Evolutionary conservation across 1,140 invertebrate species (phyloP).

Genomic region (Daktulosphaira vitifoliae): DNA sequence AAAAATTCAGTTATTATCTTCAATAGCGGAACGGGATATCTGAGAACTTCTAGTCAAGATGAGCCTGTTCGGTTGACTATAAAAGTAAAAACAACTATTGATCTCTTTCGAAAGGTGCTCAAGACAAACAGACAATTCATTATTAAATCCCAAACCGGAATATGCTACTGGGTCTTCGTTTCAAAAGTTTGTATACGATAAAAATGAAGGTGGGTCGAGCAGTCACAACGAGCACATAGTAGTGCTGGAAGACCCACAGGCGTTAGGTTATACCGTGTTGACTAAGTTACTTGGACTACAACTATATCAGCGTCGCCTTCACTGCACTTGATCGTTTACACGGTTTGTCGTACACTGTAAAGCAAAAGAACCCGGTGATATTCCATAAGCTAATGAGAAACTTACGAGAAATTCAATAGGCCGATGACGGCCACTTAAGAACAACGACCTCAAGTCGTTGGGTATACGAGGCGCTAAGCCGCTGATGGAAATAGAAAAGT

Average conservation of each 20-base stretch:
- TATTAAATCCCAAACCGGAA: background rate
- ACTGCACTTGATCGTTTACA: conserved; percentile 44
- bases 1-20: background rate
- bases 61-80: background rate
- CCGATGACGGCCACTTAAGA: conserved; percentile 18
- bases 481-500: conserved; percentile 1
- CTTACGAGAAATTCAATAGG: conserved; percentile 11
- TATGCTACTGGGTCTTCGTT: background rate
- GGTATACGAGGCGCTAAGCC: conserved; percentile 21
- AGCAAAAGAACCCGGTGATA: conserved; percentile 37
- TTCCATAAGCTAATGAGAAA: conserved; percentile 35
- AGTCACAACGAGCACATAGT: conserved; percentile 37
- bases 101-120: background rate
- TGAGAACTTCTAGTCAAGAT: too few relatives aligned
- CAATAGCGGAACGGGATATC: background rate
- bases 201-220: conserved; percentile 7
- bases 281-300: conserved; percentile 36
- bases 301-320: conserved; percentile 41
- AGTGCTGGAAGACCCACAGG: conserved; percentile 41
- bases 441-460: conserved; percentile 25
- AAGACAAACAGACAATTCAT: conserved; percentile 29
- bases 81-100: background rate
- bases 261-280: conserved; percentile 28
- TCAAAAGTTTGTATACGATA: conserved; percentile 35
- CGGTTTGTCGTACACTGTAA: conserved; percentile 42